Evolutionary conservation across 2,888 invertebrate species (phyloP).

Genomic region (Sussaba pulchella): DNA sequence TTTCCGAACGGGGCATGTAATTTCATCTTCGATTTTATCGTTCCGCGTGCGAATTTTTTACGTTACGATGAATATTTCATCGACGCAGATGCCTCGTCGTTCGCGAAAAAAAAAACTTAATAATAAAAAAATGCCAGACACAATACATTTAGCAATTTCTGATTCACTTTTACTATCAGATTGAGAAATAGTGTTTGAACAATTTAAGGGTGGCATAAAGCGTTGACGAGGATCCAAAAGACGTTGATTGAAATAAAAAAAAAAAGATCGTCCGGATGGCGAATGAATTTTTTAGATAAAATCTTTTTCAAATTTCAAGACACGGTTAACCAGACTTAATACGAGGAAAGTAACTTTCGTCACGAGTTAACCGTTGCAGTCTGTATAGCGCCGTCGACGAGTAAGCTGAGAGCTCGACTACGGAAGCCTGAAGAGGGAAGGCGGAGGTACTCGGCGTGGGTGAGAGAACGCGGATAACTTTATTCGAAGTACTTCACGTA

Average conservation of each 20-base stretch:
- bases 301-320: constrained; percentile 17
- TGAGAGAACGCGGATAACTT: constrained; percentile 12
- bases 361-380: constrained; percentile 28
- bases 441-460: too few relatives aligned
- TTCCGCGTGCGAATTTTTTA: too few relatives aligned
- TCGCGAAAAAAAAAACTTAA: too few relatives aligned
- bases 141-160: too few relatives aligned
- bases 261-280: not conserved
- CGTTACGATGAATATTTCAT: too few relatives aligned
- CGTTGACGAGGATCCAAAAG: not conserved
- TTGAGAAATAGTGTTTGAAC: too few relatives aligned
- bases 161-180: too few relatives aligned
- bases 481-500: constrained; percentile 2
- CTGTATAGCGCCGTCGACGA: not conserved
- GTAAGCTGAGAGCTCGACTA: not conserved
- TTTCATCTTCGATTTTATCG: not conserved
- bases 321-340: constrained; percentile 12
- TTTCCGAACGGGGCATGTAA: not conserved
- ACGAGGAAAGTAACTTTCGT: constrained; percentile 21
- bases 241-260: not conserved
- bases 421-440: not conserved
- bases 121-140: too few relatives aligned
- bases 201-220: too few relatives aligned
- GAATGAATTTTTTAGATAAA: constrained; percentile 17
- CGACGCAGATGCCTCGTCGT: too few relatives aligned